phyloP scores from a whole-genome alignment of 2,113 vertebrate genomes.

The Anarhynchus alexandrinus region DNA sequence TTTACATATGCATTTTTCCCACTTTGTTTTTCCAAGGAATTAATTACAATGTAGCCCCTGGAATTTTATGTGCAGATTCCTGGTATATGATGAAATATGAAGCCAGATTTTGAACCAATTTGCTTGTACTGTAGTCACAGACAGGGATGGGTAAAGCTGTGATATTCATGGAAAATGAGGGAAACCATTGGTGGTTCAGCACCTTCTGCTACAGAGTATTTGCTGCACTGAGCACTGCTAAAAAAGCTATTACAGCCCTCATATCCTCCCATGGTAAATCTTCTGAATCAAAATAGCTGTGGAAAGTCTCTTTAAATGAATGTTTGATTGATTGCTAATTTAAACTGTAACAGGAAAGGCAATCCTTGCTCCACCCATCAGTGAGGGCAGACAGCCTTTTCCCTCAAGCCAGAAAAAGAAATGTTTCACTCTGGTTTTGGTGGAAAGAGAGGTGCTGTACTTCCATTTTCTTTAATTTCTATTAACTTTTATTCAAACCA shows the following conservation, averaged over 20 bases:
- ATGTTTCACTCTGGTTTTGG: background rate
- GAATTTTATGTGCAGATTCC: background rate
- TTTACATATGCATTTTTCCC: background rate
- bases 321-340: background rate
- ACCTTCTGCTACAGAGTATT: constrained; percentile 5
- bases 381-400: background rate
- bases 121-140: background rate
- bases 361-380: background rate
- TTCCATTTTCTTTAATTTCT: background rate
- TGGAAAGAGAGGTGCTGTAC: background rate
- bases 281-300: background rate
- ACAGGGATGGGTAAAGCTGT: background rate
- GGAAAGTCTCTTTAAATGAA: background rate
- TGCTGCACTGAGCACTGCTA: background rate
- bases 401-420: background rate
- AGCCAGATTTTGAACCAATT: background rate
- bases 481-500: background rate
- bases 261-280: background rate
- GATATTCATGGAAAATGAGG: background rate
- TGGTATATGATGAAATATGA: background rate
- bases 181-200: background rate
- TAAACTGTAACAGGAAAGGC: background rate
- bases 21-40: background rate
- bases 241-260: background rate
- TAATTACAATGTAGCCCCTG: background rate